A percentile compares a stretch with the other conserved stretches of the same genome.
These are phyloP conservation scores for Remorina albescens DNA, from an alignment of 2,797 vertebrate species.

Conservation along the genomic window DNA sequence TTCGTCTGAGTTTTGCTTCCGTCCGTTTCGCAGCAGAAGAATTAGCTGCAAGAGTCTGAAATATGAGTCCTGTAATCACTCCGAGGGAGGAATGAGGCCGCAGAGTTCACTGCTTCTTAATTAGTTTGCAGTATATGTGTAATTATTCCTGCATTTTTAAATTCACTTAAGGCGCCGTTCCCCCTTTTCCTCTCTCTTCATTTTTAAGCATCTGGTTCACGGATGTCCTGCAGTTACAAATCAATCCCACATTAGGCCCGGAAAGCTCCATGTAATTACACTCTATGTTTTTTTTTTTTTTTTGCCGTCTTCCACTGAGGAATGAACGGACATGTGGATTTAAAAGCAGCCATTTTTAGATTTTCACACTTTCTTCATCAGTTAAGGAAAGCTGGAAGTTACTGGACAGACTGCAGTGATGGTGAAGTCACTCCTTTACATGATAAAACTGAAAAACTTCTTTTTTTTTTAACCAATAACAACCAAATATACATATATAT, in stretches of 20 bases:
- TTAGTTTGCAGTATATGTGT: slow-evolving; percentile 83
- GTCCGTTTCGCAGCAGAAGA: slow-evolving; percentile 61
- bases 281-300: slow-evolving; percentile 20
- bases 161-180: slow-evolving; percentile 78
- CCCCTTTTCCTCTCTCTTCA: slow-evolving; percentile 57
- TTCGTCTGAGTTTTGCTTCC: slow-evolving; percentile 46
- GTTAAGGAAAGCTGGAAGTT: slow-evolving; percentile 1
- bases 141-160: slow-evolving; percentile 86
- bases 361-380: slow-evolving; percentile 46
- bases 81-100: slow-evolving; percentile 72
- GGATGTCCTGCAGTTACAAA: slow-evolving; percentile 81
- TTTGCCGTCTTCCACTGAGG: slow-evolving; percentile 22
- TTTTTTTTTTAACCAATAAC: too few species aligned
- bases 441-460: too few species aligned
- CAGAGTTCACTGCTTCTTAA: slow-evolving; percentile 81
- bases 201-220: slow-evolving; percentile 78
- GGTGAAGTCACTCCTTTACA: too few species aligned
- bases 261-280: slow-evolving; percentile 72
- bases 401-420: slow-evolving; percentile 9
- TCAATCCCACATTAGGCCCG: slow-evolving; percentile 73
- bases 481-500: too few species aligned
- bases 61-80: slow-evolving; percentile 78
- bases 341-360: slow-evolving; percentile 62
- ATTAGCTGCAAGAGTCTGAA: slow-evolving; percentile 64
- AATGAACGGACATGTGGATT: slow-evolving; percentile 56